A percentile compares a stretch with the other conserved stretches of the same genome.
Conservation (phyloP, 2,888 invertebrate genomes). For the Mylabris sibirica region DNA sequence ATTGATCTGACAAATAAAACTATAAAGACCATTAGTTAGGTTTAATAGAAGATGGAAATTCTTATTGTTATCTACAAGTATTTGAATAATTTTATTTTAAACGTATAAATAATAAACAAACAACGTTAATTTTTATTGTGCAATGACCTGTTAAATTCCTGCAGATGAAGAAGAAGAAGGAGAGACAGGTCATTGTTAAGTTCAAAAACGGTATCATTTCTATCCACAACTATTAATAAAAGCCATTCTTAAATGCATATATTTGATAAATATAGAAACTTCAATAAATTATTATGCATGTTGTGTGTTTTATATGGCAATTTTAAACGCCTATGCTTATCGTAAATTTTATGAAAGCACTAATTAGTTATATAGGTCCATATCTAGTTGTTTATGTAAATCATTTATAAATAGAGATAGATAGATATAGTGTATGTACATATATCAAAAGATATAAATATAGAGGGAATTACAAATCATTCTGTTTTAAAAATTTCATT, state of each 20-base stretch:
- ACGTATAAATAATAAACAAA: not conserved
- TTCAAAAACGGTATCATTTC: constrained; percentile 18
- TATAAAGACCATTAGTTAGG: not conserved
- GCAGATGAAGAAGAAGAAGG: not conserved
- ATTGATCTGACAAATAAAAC: constrained; percentile 4
- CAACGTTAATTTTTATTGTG: constrained; percentile 11
- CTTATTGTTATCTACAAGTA: constrained; percentile 8
- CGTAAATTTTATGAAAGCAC: not conserved
- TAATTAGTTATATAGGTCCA: constrained; percentile 7
- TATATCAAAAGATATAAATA: not conserved
- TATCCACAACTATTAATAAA: not conserved
- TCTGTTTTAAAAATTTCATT: not conserved
- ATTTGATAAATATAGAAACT: not conserved
- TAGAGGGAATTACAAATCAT: not conserved
- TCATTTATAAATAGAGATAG: not conserved
- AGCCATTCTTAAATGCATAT: not conserved
- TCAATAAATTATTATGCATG: constrained; percentile 1
- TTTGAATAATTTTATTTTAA: not conserved
- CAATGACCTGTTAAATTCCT: constrained; percentile 9
- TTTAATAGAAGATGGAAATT: constrained; percentile 1
- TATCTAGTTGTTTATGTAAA: not conserved
- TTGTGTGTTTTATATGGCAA: not conserved
- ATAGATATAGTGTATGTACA: no score
- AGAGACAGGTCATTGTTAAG: constrained; percentile 16
- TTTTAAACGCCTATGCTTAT: not conserved